These are phyloP conservation scores for Patella ulyssiponensis DNA, from an alignment of 2,888 invertebrate genomes.

Conservation along the genomic window DNA sequence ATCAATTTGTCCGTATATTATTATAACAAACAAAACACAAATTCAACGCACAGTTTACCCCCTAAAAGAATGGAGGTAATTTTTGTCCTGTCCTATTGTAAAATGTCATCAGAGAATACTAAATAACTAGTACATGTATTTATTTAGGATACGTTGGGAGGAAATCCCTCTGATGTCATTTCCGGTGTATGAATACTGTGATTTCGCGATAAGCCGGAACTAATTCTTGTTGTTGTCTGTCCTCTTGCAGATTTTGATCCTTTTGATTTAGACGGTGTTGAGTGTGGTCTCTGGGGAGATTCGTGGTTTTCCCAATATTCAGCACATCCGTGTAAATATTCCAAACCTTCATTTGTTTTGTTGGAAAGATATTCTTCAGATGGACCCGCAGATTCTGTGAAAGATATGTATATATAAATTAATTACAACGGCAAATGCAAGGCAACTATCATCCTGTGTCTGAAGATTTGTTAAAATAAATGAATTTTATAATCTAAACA, in stretches of 20 bases:
- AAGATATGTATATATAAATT: too few species aligned
- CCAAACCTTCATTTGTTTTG: constrained; percentile 44
- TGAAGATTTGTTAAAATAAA: too few species aligned
- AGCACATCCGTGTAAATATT: constrained; percentile 51
- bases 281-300: constrained; percentile 38
- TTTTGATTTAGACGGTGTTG: constrained; percentile 33
- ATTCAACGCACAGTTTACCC: too few species aligned
- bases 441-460: too few species aligned
- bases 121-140: too few species aligned
- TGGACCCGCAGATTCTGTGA: constrained; percentile 42
- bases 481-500: too few species aligned
- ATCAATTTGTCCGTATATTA: too few species aligned
- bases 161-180: not conserved
- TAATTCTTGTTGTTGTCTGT: not conserved
- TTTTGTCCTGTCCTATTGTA: too few species aligned
- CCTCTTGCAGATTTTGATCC: not conserved
- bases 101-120: too few species aligned
- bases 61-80: too few species aligned
- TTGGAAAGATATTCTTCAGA: constrained; percentile 42
- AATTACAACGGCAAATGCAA: too few species aligned
- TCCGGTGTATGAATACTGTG: not conserved
- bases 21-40: too few species aligned
- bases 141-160: not conserved
- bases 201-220: not conserved
- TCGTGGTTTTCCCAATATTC: constrained; percentile 52